Evolutionary conservation across 2,888 invertebrate genomes (phyloP).

Genomic region (Biston betularia): DNA sequence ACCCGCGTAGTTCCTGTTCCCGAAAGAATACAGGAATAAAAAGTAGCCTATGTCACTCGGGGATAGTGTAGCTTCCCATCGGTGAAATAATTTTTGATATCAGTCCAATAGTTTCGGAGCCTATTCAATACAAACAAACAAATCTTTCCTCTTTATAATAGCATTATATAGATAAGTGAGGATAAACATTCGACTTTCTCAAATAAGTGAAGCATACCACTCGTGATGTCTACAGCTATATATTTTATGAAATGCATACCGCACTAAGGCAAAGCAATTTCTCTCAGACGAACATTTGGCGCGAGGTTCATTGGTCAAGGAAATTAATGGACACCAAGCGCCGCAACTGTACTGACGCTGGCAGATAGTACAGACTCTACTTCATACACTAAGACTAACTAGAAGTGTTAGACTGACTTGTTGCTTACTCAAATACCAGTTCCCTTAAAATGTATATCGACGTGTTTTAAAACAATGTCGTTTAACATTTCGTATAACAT

Average conservation of each 20-base stretch:
- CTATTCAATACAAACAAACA: too few relatives aligned
- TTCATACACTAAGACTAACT: not conserved
- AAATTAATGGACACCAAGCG: constrained; percentile 20
- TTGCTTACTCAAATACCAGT: not conserved
- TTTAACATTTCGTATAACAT: too few relatives aligned
- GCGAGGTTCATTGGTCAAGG: constrained; percentile 29
- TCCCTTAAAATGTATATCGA: not conserved
- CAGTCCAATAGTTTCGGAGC: too few relatives aligned
- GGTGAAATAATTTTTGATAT: too few relatives aligned
- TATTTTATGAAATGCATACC: not conserved
- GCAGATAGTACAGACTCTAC: constrained; percentile 14
- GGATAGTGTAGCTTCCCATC: too few relatives aligned
- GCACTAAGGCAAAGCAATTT: constrained; percentile 11
- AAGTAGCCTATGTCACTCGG: too few relatives aligned
- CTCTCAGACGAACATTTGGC: constrained; percentile 28
- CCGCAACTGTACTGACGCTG: constrained; percentile 13
- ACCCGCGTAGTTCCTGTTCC: too few relatives aligned
- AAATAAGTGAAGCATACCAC: not conserved
- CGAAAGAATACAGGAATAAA: too few relatives aligned
- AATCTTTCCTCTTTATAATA: too few relatives aligned
- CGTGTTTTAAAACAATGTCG: not conserved
- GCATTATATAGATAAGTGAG: too few relatives aligned
- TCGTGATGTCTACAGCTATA: not conserved
- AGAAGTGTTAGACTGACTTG: not conserved
- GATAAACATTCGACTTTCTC: too few relatives aligned